Base-by-base conservation (phyloP, 2,888 invertebrate species). In the Caenorhabditis wallacei region DNA sequence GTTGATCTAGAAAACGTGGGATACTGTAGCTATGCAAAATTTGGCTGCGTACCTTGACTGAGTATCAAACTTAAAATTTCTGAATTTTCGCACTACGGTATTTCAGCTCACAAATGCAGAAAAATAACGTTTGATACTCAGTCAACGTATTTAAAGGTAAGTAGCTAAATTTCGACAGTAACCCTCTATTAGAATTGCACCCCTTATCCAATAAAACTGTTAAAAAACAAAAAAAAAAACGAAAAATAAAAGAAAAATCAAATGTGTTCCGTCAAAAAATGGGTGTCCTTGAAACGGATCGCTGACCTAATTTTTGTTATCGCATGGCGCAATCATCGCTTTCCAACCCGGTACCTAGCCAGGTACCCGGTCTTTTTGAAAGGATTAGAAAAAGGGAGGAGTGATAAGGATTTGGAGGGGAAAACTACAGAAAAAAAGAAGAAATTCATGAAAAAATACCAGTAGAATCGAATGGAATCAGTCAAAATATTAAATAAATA, bases 401-500 rank as follows among this genome's bases (percentile, higher is more conserved):
- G 3, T 48, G 46, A 48, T 48, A 48, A 48, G 18, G 13, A 18
- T 18, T 48, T 40, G 11, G 16, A 8, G 10, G 40, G 16, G 16
- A 40, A 40, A 40, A 40, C 2, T 13, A 40, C 10, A 16, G 13
- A 16, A 16, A 40, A 40, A 10, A 5, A 5, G 11, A 40, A 40
- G 13, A 40, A 40, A 30, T 30, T 30, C 30, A 30, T 30, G 30
- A 30, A 11, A 57, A 40, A 40, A 53, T 72, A 72, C 72, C 72
- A 72, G 72, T 72, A 64, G 30, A 24, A 53, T 40, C n/a, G n/a
- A 46, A 63, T 63, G 74, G 66, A 56, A 37, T 30, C 3, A 66
- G 18, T 13, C 16, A 66, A 16, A 16, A 22, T 20, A 71, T 61
- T 13, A 30, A 48, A 22, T 43, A 72, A 46, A 75, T 43, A 11